A percentile compares a stretch with the other conserved stretches of the same genome.
phyloP scores from a whole-genome alignment of 2,113 vertebrate genomes.

The Lophius piscatorius region DNA sequence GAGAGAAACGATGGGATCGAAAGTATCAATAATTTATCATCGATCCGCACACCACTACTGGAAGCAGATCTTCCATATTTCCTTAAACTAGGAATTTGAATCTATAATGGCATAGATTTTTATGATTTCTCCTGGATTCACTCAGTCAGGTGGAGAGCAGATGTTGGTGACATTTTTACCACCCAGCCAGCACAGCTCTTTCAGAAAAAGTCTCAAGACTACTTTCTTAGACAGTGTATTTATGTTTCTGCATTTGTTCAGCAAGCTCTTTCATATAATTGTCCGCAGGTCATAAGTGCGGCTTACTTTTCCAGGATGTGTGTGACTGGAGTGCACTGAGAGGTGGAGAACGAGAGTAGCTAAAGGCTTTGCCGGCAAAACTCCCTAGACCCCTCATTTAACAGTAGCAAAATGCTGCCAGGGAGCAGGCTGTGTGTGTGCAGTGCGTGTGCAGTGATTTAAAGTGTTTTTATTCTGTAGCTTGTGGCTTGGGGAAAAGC shows the following conservation, averaged over 20 bases:
- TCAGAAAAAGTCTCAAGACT: not conserved
- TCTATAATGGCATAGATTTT: no score
- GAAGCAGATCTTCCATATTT: not conserved
- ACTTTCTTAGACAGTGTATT: conserved; percentile 1
- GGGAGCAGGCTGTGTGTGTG: conserved; percentile 27
- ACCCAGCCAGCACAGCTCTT: conserved; percentile 6
- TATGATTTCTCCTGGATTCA: conserved; percentile 6
- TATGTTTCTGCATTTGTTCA: not conserved
- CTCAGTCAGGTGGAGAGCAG: not conserved
- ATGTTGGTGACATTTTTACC: conserved; percentile 16
- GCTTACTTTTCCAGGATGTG: conserved; percentile 33
- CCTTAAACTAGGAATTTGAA: no score
- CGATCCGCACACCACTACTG: no score
- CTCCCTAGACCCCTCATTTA: conserved; percentile 74
- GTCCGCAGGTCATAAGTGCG: no score
- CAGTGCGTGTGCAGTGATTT: conserved; percentile 47
- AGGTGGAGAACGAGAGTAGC: conserved; percentile 44
- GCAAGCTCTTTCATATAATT: no score
- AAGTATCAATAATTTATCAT: no score
- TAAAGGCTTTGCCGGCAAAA: conserved; percentile 49
- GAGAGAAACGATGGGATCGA: no score
- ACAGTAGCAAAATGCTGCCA: conserved; percentile 64
- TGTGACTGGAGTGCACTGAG: conserved; percentile 34
- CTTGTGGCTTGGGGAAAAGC: conserved; percentile 64
- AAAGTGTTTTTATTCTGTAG: conserved; percentile 75